Conservation (phyloP, 2,888 invertebrate species). For the Metallyticus violacea region DNA sequence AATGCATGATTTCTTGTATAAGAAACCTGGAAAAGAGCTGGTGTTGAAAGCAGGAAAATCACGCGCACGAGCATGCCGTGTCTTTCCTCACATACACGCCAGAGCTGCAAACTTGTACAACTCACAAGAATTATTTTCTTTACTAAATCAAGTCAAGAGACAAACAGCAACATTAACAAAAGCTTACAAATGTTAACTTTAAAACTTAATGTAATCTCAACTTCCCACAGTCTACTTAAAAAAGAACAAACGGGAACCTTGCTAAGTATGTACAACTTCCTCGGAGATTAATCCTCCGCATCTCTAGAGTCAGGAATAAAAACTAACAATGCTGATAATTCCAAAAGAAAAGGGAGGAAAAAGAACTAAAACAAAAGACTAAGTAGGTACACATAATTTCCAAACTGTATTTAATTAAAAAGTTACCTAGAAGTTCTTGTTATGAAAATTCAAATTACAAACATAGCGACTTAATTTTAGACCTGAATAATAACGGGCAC, state of each 20-base stretch:
- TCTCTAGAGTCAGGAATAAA: neutral
- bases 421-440: neutral
- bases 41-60: neutral
- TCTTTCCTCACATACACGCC: neutral
- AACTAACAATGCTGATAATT: neutral
- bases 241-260: neutral
- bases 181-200: neutral
- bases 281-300: neutral
- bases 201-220: neutral
- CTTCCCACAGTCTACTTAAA: neutral
- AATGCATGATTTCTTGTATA: no score
- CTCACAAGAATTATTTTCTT: neutral
- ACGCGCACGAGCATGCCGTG: neutral
- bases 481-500: no score
- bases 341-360: neutral
- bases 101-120: neutral
- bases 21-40: neutral
- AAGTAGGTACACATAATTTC: neutral
- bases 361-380: neutral
- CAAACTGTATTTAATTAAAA: neutral
- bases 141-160: neutral
- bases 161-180: neutral
- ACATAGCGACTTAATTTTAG: no score
- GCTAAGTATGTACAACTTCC: neutral
- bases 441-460: neutral